A percentile compares a stretch with the other conserved stretches of the same genome.
Conservation (phyloP, 2,797 vertebrate species). For the Nothura maculosa region DNA sequence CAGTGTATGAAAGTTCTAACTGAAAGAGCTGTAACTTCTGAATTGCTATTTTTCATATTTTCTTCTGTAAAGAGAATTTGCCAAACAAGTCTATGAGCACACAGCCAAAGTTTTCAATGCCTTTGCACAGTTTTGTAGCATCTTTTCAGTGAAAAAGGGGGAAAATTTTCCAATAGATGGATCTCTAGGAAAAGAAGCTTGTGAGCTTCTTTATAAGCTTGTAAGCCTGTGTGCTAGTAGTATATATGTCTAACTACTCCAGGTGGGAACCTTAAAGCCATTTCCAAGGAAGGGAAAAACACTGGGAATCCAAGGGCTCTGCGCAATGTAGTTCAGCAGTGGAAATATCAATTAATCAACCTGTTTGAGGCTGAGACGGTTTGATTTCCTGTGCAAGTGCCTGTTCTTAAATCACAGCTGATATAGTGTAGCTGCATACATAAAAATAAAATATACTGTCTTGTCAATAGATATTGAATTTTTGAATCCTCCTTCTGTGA, state of each 20-base stretch:
- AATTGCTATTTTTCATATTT: not conserved
- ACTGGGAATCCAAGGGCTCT: not conserved
- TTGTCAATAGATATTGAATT: not conserved
- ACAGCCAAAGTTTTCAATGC: not conserved
- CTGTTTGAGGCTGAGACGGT: constrained; percentile 1
- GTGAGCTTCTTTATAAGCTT: not conserved
- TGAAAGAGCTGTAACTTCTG: constrained; percentile 58
- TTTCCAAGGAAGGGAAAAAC: not conserved
- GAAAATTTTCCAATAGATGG: constrained; percentile 3
- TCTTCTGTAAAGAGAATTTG: not conserved
- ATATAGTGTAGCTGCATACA: not conserved
- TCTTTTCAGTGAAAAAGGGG: not conserved
- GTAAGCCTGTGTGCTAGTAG: not conserved
- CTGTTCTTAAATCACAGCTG: not conserved
- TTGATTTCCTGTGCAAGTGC: not conserved
- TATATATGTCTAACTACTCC: not conserved
- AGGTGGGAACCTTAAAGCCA: not conserved
- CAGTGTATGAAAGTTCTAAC: constrained; percentile 32
- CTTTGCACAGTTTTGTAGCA: constrained; percentile 40
- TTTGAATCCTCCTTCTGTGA: not conserved
- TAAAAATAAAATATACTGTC: not conserved
- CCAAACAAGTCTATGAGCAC: constrained; percentile 46
- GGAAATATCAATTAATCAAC: constrained; percentile 31
- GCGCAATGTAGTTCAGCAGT: not conserved
- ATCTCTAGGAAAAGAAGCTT: not conserved